These are phyloP conservation scores for Bilobella aurantiaca DNA, from an alignment of 1,140 invertebrate genomes.

Conservation along the genomic window DNA sequence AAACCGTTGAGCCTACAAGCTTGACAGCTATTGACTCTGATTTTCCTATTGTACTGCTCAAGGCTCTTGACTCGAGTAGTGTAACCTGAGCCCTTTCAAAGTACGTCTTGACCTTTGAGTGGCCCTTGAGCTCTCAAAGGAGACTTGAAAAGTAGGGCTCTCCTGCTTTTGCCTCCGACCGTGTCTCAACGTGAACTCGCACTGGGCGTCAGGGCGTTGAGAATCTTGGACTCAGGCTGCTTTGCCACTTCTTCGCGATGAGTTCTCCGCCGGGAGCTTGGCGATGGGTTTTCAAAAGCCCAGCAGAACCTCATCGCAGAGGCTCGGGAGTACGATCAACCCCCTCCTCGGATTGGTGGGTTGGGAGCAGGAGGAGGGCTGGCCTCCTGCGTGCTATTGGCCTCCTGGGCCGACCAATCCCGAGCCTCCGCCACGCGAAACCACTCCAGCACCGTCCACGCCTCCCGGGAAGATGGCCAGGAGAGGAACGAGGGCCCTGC, in stretches of 20 bases:
- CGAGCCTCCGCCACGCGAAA: too few relatives aligned
- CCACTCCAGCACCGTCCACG: neutral
- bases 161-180: neutral
- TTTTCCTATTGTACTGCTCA: too few relatives aligned
- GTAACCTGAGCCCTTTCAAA: too few relatives aligned
- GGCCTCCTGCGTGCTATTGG: neutral
- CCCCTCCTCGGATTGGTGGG: neutral
- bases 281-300: too few relatives aligned
- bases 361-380: neutral
- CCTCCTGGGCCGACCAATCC: neutral
- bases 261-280: too few relatives aligned
- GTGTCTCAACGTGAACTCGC: neutral
- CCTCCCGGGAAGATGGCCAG: neutral
- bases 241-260: too few relatives aligned
- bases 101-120: conserved; percentile 5
- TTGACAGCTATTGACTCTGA: too few relatives aligned
- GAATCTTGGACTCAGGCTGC: neutral
- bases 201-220: neutral
- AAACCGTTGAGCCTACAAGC: too few relatives aligned
- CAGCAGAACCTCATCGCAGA: too few relatives aligned
- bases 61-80: too few relatives aligned
- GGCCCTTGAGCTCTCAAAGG: neutral
- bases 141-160: neutral
- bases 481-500: neutral
- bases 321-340: neutral